Conservation (phyloP, 2,797 vertebrate species). For the Ceryle rudis region DNA sequence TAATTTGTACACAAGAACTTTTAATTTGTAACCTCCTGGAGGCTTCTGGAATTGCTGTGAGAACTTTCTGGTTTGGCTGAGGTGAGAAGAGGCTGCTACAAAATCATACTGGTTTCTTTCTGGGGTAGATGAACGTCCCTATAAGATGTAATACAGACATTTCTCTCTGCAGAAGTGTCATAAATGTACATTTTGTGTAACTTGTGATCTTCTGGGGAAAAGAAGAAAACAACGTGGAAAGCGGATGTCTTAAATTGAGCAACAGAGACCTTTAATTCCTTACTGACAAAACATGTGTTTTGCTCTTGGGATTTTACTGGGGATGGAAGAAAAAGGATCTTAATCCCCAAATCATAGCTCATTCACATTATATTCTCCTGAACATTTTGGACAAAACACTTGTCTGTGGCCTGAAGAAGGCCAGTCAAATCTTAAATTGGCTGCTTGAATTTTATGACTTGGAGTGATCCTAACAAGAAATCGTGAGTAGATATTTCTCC, state of each 20-base stretch:
- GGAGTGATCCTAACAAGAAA: background rate
- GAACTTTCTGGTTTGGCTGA: background rate
- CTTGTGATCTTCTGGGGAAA: background rate
- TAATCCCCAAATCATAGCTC: background rate
- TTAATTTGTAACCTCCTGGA: background rate
- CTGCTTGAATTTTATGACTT: background rate
- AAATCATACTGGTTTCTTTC: background rate
- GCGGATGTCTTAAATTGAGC: background rate
- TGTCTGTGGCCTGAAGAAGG: background rate
- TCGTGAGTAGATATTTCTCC: background rate
- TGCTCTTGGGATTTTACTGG: background rate
- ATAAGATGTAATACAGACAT: background rate
- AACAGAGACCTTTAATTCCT: background rate
- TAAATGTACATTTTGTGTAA: background rate
- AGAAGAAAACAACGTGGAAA: background rate
- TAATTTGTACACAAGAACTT: background rate
- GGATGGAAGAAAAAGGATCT: background rate
- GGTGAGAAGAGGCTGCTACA: background rate
- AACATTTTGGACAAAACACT: background rate
- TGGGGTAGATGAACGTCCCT: background rate
- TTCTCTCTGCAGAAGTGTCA: background rate
- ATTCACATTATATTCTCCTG: background rate
- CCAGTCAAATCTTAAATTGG: background rate
- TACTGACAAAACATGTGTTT: background rate
- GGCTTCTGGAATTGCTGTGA: background rate